phyloP scores from a whole-genome alignment of 2,888 invertebrate genomes.

The Oscheius sp. region DNA sequence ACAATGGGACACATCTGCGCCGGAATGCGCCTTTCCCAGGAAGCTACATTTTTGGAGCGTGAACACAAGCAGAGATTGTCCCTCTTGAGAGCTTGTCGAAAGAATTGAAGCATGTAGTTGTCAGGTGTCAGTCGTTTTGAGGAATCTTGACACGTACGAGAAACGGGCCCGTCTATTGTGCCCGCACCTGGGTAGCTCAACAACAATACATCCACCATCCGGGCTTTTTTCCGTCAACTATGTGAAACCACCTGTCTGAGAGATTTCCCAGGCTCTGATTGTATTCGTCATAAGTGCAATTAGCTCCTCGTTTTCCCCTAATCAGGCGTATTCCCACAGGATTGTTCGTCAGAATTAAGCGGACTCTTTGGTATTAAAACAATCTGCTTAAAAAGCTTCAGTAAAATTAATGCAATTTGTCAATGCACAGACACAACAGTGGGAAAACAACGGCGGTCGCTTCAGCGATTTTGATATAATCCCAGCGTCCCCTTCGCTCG shows the following conservation, averaged over 20 bases:
- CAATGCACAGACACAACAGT: not conserved
- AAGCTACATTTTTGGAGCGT: slow-evolving; percentile 14
- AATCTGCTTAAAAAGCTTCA: not conserved
- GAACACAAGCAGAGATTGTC: too few species aligned
- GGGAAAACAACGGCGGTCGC: not conserved
- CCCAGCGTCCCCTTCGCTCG: not conserved
- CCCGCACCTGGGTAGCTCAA: slow-evolving; percentile 13
- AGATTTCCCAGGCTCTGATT: not conserved
- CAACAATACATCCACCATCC: not conserved
- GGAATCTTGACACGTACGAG: slow-evolving; percentile 1
- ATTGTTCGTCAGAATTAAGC: not conserved
- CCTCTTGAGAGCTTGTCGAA: not conserved
- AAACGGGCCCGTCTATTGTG: slow-evolving; percentile 9
- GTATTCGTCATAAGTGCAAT: not conserved
- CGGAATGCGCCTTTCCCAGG: slow-evolving; percentile 12
- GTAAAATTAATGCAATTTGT: not conserved
- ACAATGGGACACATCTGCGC: slow-evolving; percentile 26
- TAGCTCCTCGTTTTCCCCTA: not conserved
- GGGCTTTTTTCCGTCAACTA: not conserved
- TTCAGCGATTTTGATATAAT: not conserved
- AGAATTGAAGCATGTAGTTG: not conserved
- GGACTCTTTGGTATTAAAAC: not conserved
- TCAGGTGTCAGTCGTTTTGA: slow-evolving; percentile 12
- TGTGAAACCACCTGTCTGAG: not conserved
- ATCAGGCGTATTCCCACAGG: not conserved